Percentiles rank a stretch among this genome's conserved stretches.
These are phyloP conservation scores for Gobio occitaniae DNA, from an alignment of 2,797 vertebrate species.

Conservation along the genomic window DNA sequence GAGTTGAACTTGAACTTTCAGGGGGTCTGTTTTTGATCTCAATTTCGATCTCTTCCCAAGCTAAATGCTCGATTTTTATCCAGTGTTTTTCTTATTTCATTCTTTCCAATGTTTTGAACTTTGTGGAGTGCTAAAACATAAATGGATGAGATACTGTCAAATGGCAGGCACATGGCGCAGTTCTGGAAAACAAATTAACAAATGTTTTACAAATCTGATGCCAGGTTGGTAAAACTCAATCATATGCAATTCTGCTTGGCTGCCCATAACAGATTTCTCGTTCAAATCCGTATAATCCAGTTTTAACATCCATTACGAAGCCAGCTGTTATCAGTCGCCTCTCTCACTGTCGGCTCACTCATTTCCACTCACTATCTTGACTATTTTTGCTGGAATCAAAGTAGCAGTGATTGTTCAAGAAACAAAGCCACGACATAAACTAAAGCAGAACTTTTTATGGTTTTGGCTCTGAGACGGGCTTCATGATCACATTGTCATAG, in stretches of 20 bases:
- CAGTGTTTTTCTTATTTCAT: conserved; percentile 1
- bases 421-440: conserved; percentile 21
- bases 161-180: conserved; percentile 54
- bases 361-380: conserved; percentile 8
- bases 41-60: conserved; percentile 3
- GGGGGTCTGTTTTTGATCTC: conserved; percentile 27
- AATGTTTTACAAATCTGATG: conserved; percentile 51
- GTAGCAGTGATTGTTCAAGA: conserved; percentile 20
- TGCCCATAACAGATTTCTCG: conserved; percentile 5
- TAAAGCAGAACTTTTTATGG: conserved; percentile 13
- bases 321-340: conserved; percentile 5
- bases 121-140: conserved; percentile 32
- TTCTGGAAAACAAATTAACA: conserved; percentile 55
- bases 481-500: conserved; percentile 17
- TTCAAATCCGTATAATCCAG: conserved; percentile 37
- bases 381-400: conserved; percentile 46
- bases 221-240: conserved; percentile 52
- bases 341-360: conserved; percentile 22
- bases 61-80: conserved; percentile 7
- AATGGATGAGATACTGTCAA: conserved; percentile 46
- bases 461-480: conserved; percentile 12
- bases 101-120: conserved; percentile 30
- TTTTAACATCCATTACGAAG: conserved; percentile 17
- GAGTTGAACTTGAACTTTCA: conserved; percentile 26
- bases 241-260: conserved; percentile 41